These are phyloP conservation scores for Porites rus DNA, from an alignment of 92 coral and sea anemone species.

Conservation along the genomic window DNA sequence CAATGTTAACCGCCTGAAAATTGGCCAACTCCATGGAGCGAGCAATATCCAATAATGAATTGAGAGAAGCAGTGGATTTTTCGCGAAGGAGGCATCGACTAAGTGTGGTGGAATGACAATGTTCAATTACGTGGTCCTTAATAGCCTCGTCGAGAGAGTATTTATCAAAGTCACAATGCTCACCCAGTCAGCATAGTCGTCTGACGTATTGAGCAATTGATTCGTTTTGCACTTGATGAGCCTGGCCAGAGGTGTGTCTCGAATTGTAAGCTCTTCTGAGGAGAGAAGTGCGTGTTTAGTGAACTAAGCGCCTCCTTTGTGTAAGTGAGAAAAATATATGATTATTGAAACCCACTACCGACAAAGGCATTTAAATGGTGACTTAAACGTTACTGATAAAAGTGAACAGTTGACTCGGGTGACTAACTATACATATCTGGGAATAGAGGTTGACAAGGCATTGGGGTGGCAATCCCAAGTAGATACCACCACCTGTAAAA, in stretches of 20 bases:
- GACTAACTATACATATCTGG: too few relatives aligned
- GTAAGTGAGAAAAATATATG: neutral
- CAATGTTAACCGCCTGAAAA: neutral
- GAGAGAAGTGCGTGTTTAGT: neutral
- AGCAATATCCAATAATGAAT: neutral
- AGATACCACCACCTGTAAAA: too few relatives aligned
- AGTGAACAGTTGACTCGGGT: too few relatives aligned
- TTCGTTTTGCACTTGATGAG: too few relatives aligned
- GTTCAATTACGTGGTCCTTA: conserved; percentile 7
- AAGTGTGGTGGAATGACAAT: neutral
- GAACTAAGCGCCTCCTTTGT: neutral
- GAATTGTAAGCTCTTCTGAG: conserved; percentile 6
- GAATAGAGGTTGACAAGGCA: too few relatives aligned
- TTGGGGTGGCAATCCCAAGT: too few relatives aligned
- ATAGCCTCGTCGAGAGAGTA: neutral
- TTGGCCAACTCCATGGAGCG: neutral
- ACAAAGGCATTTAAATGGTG: too few relatives aligned
- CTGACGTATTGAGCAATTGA: neutral
- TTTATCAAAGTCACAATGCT: conserved; percentile 2
- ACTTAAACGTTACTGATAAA: too few relatives aligned
- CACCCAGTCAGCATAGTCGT: conserved; percentile 9
- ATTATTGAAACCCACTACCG: too few relatives aligned
- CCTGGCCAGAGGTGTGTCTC: neutral
- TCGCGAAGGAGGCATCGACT: neutral
- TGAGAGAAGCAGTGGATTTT: neutral